Evolutionary conservation across 1,140 invertebrate genomes (phyloP).

Genomic region (Homalodisca vitripennis): DNA sequence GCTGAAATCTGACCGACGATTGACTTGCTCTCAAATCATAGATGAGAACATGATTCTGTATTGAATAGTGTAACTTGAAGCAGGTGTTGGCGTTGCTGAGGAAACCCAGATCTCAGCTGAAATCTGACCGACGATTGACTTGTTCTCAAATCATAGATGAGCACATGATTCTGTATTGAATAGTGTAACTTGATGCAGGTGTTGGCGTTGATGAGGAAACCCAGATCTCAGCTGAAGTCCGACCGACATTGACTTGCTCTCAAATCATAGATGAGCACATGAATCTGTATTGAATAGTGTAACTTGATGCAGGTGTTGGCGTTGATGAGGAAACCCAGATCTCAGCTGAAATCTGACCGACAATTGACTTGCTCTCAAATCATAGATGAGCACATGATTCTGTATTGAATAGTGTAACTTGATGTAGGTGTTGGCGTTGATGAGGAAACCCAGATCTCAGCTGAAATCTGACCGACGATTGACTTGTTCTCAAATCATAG

Average conservation of each 20-base stretch:
- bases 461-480: no score
- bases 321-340: neutral
- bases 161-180: no score
- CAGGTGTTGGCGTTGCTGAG: neutral
- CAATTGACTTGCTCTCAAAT: neutral
- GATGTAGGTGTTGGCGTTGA: neutral
- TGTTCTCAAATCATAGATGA: no score
- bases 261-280: no score
- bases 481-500: neutral
- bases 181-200: neutral
- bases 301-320: neutral
- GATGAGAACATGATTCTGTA: constrained; percentile 2
- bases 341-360: no score
- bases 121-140: no score
- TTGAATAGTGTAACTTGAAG: neutral
- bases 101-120: neutral
- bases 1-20: no score
- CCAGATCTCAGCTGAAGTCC: neutral
- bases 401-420: constrained; percentile 2
- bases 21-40: neutral
- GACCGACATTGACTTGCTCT: no score
- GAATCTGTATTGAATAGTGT: neutral
- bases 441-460: neutral
- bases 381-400: constrained; percentile 19
- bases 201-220: neutral